phyloP scores from a whole-genome alignment of 2,113 vertebrate species.

The Aramus guarauna region DNA sequence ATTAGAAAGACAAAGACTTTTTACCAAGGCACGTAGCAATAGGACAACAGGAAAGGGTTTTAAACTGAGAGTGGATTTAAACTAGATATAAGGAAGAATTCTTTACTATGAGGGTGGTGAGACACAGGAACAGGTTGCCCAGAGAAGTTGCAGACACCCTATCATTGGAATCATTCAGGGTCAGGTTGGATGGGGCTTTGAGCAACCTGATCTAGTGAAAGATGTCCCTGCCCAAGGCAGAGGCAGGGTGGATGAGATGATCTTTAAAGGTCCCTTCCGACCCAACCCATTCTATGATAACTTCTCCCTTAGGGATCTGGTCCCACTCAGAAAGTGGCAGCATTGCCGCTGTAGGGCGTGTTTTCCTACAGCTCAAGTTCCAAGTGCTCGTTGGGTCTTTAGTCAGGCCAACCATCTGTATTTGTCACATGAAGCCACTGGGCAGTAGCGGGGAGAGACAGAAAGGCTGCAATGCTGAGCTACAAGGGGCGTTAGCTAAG shows the following conservation, averaged over 20 bases:
- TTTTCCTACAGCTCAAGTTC: neutral
- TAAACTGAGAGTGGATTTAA: neutral
- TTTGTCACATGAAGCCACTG: neutral
- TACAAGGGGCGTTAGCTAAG: neutral
- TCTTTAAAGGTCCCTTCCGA: neutral
- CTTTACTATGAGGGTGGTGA: neutral
- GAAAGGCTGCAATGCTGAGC: neutral
- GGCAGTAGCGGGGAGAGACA: neutral
- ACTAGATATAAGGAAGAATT: neutral
- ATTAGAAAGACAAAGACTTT: neutral
- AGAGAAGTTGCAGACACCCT: neutral
- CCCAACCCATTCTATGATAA: neutral
- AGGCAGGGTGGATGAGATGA: neutral
- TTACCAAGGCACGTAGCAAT: neutral
- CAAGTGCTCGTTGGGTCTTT: neutral
- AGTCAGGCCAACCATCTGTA: neutral
- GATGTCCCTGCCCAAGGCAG: neutral
- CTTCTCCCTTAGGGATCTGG: neutral
- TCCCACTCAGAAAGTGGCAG: neutral
- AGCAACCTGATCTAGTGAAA: neutral
- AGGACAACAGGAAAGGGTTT: neutral
- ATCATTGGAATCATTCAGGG: neutral
- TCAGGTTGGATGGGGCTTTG: neutral
- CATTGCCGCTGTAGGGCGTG: neutral
- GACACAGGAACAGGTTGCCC: neutral